Evolutionary conservation across 2,888 invertebrate genomes (phyloP), one percentile per base, ranked within the genome.

Genomic region (Caenorhabditis doughertyi): DNA sequence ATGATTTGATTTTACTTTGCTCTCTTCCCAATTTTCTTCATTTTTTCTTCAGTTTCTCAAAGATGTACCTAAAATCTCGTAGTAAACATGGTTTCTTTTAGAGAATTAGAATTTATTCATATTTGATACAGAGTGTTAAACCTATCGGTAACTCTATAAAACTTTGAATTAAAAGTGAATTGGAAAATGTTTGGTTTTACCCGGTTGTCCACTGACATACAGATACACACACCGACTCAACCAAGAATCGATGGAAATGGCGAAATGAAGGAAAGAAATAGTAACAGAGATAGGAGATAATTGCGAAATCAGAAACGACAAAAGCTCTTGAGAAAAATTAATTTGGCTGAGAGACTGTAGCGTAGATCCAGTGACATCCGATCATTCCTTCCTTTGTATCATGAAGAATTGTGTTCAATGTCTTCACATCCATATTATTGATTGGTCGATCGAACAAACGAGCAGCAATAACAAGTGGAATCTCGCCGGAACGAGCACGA

Each of bases 321-420:
- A 70, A 62, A 16, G 2, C 0, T n/a, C 49, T 39, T 7, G 3
- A 2, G 51, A 18, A 9, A 16, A 49, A 35, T 81, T 81, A 81
- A 65, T 81, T 73, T 70, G 81, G 81, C 73, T 90, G 89, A 8
- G 89, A 88, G 21, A 90, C 87, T 18, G 90, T 90, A 27, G 89
- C 90, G 76, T 90, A 89, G 82, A 90, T 89, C 90, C 90, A 90
- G 74, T 91, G 91, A 56, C 91, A 91, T 62, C 90, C 91, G 62
- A 91, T 88, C 90, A 91, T 89, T 51, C 90, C 91, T 62, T 86
- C 81, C 71, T 89, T 91, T 8, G 87, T 80, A 42, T 88, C 90
- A 76, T 91, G 91, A 21, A 91, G 81, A 21, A 89, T 85, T n/a
- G 89, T 89, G 84, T 91, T 90, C 62, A 91, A 73, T 56, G 89